Base-by-base conservation (phyloP, 2,113 vertebrate genomes). In the Pleuronectes platessa region DNA sequence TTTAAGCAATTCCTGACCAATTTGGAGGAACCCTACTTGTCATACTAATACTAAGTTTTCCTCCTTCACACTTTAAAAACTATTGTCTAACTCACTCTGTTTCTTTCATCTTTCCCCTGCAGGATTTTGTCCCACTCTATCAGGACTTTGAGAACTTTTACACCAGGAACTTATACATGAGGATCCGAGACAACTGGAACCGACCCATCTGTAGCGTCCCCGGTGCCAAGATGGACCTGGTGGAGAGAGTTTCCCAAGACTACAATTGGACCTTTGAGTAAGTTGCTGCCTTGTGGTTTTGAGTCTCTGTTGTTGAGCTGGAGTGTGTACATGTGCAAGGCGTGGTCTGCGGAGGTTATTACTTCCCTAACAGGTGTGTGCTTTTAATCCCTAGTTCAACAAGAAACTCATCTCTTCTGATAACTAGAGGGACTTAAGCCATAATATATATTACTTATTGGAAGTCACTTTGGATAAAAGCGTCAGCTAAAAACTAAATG, bases 131-230 rank as follows among this genome's bases (percentile, higher is more conserved):
- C 42, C 96, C 98, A 1, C 89, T 99, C 62, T 99, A 99, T 91
- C 98, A 99, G 79, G 98, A 99, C 91, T 99, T 99, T 18, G 97
- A 99, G 90, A 97, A 99, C 88, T 99, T 99, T 83, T 99, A 98
- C 90, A 99, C 96, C 64, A 94, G 97, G 78, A 99, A 99, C 83
- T 92, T 99, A 45, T 99, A 99, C 87, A 98, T 98, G 97, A 94
- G 98, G 62, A 97, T 99, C 76, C 92, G 97, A 81, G 98, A 99
- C 92, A 98, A 96, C 92, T 99, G 97, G 98, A 98, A 98, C 91
- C 93, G 97, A 15, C 97, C 98, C 0, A 94, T 98, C 90, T 98
- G 97, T 74, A 96, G 97, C 11, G 96, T 96, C 55, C 97, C 97
- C 0, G 97, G 97, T 63, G 96, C 97, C 76, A 96, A 93, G 82